Evolutionary conservation across 1,140 invertebrate species (phyloP).

Genomic region (Drosophila virilis): DNA sequence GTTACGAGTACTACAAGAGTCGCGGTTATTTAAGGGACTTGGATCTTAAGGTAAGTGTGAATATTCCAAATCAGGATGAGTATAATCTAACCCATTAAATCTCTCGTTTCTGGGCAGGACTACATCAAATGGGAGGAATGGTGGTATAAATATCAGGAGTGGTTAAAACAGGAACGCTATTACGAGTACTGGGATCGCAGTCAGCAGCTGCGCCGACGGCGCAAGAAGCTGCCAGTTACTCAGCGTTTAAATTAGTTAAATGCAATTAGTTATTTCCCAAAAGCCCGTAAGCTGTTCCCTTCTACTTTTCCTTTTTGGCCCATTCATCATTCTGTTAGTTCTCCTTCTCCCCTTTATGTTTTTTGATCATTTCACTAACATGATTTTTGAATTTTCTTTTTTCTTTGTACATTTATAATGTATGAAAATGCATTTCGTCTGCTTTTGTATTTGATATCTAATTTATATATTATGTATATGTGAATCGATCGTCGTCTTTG

Average conservation of each 20-base stretch:
- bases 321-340: constrained; percentile 19
- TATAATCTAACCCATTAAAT: neutral
- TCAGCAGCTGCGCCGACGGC: constrained; percentile 84
- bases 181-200: constrained; percentile 90
- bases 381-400: constrained; percentile 17
- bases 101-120: constrained; percentile 85
- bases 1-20: constrained; percentile 93
- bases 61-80: too few species aligned
- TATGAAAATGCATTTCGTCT: constrained; percentile 70
- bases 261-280: constrained; percentile 22
- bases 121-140: constrained; percentile 97
- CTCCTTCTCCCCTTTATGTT: constrained; percentile 22
- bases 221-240: constrained; percentile 84
- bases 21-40: constrained; percentile 91
- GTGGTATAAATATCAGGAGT: constrained; percentile 97
- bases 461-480: constrained; percentile 41
- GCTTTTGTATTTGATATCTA: constrained; percentile 56
- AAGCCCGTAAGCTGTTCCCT: neutral
- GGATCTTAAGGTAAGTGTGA: constrained; percentile 74
- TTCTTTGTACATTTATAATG: constrained; percentile 73
- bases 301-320: constrained; percentile 5
- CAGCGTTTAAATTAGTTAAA: constrained; percentile 84
- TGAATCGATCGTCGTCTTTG: constrained; percentile 17
- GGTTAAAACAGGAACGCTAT: constrained; percentile 92
- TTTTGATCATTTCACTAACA: constrained; percentile 2